phyloP scores from a whole-genome alignment of 2,888 invertebrate species.

The Ferrisia virgata region DNA sequence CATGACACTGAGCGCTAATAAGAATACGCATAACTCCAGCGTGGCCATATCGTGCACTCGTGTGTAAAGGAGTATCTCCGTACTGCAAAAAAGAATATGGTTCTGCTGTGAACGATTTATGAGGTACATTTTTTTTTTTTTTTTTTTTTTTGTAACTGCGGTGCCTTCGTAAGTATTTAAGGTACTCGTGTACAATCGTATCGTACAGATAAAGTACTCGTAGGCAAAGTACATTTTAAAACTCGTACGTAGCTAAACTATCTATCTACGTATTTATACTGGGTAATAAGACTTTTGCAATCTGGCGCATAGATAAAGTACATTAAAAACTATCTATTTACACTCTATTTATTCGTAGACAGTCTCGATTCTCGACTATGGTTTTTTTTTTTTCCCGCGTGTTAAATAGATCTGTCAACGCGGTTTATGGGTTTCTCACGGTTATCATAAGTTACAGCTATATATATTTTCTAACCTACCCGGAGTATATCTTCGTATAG shows the following conservation, averaged over 20 bases:
- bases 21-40: conserved; percentile 92
- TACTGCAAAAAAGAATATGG: conserved; percentile 62
- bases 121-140: neutral
- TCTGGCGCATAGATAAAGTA: neutral
- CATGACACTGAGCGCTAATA: conserved; percentile 81
- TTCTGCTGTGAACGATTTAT: conserved; percentile 18
- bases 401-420: neutral
- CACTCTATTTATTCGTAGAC: neutral
- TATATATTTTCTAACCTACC: too few species aligned
- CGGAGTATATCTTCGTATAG: neutral
- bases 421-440: neutral
- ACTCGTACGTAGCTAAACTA: too few species aligned
- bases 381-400: neutral
- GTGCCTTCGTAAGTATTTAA: too few species aligned
- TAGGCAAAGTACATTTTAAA: neutral
- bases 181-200: too few species aligned
- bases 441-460: neutral
- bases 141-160: neutral
- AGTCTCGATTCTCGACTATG: neutral
- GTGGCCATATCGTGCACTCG: conserved; percentile 92
- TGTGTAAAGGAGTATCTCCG: conserved; percentile 91
- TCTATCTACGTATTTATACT: too few species aligned
- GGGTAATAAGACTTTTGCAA: neutral
- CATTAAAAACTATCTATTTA: neutral
- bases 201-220: neutral